phyloP scores from a whole-genome alignment of 2,888 invertebrate genomes.

The Eupeodes latifasciatus region DNA sequence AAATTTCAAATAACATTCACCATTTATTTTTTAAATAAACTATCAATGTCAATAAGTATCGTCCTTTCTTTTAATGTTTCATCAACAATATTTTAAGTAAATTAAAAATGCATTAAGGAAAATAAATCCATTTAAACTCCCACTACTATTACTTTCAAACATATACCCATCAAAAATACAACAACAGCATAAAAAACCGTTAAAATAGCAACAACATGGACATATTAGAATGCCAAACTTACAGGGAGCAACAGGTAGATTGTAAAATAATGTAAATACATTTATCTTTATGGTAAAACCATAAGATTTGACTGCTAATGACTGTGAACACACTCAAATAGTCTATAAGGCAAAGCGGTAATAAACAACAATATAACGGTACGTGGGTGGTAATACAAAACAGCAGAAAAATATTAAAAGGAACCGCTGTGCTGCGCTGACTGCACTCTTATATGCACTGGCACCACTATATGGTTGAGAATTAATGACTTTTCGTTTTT shows the following conservation, averaged over 20 bases:
- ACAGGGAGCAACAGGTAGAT: slow-evolving; percentile 66
- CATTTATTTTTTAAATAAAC: not conserved
- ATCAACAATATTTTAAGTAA: not conserved
- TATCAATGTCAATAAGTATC: not conserved
- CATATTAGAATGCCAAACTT: slow-evolving; percentile 64
- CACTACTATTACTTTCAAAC: not conserved
- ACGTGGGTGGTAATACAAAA: slow-evolving; percentile 73
- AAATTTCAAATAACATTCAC: not conserved
- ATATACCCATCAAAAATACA: not conserved
- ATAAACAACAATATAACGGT: slow-evolving; percentile 66
- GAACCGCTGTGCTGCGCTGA: not conserved
- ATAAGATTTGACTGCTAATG: slow-evolving; percentile 68
- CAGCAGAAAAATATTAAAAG: slow-evolving; percentile 35
- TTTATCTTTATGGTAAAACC: slow-evolving; percentile 59
- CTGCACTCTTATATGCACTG: not conserved
- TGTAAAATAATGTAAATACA: slow-evolving; percentile 45
- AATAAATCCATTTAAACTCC: slow-evolving; percentile 19
- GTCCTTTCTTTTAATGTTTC: not conserved
- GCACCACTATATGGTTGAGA: not conserved
- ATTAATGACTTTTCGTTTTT: slow-evolving; percentile 68
- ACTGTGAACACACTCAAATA: slow-evolving; percentile 46
- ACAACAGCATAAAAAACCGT: slow-evolving; percentile 1
- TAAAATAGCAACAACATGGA: slow-evolving; percentile 47
- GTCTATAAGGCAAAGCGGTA: slow-evolving; percentile 5
- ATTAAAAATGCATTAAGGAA: slow-evolving; percentile 20